phyloP scores from a whole-genome alignment of 2,113 vertebrate species.

The Stomatorhinus ivindoensis region DNA sequence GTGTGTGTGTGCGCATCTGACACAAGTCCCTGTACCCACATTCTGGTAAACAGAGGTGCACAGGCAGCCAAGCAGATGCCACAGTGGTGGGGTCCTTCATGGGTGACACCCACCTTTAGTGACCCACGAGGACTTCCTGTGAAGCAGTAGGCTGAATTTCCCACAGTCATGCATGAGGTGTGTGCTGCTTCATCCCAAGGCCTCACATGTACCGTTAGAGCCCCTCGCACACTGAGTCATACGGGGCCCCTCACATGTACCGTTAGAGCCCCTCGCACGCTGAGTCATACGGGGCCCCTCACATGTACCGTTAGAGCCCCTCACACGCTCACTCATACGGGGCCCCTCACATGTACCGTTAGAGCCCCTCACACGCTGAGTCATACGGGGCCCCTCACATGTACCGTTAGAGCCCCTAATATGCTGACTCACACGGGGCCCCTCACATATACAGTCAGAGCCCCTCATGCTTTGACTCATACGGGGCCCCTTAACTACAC shows the following conservation, averaged over 20 bases:
- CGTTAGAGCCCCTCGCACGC: too few relatives aligned
- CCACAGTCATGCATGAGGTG: not conserved
- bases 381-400: too few relatives aligned
- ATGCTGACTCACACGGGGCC: not conserved
- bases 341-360: too few relatives aligned
- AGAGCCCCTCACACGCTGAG: too few relatives aligned
- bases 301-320: too few relatives aligned
- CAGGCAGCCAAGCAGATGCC: conserved; percentile 24
- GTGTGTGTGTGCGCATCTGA: conserved; percentile 25
- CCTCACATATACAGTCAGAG: not conserved
- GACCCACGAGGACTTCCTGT: not conserved
- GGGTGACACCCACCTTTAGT: not conserved
- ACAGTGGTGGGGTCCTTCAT: not conserved
- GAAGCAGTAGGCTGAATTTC: not conserved
- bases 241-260: not conserved
- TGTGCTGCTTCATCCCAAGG: not conserved
- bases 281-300: too few relatives aligned
- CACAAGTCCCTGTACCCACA: conserved; percentile 48
- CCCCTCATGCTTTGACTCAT: not conserved
- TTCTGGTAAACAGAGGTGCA: conserved; percentile 38
- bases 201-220: not conserved
- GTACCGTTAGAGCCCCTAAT: not conserved
- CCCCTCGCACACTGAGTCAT: not conserved
- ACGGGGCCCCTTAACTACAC: conserved; percentile 49
- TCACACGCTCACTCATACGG: too few relatives aligned